Conservation (phyloP, 2,888 invertebrate species). For the Nephrocerus scutellatus region DNA sequence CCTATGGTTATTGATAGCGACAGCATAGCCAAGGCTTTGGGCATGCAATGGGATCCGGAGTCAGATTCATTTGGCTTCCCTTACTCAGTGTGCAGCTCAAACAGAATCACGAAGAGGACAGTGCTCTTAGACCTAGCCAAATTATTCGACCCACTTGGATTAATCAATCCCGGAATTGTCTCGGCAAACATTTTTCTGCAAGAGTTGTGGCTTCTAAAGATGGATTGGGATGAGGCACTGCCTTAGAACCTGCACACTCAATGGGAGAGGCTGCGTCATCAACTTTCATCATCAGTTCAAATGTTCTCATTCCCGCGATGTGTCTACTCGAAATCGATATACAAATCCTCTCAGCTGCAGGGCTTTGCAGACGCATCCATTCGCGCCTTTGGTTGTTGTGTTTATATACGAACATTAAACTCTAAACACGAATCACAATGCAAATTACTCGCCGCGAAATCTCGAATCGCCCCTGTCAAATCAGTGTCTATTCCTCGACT, state of each 20-base stretch:
- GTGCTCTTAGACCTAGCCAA: background rate
- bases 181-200: background rate
- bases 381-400: no score
- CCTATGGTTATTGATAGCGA: background rate
- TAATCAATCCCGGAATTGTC: constrained; percentile 1
- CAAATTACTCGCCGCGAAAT: no score
- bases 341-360: no score
- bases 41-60: background rate
- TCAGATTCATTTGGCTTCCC: background rate
- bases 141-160: constrained; percentile 3
- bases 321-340: background rate
- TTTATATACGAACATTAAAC: no score
- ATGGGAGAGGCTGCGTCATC: constrained; percentile 15
- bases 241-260: constrained; percentile 13
- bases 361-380: no score
- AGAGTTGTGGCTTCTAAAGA: background rate
- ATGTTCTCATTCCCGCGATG: constrained; percentile 8
- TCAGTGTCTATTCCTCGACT: no score
- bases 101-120: no score
- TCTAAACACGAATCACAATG: no score
- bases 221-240: constrained; percentile 10
- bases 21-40: background rate
- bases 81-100: background rate
- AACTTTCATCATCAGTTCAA: constrained; percentile 11
- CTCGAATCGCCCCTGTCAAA: no score